Conservation (phyloP, 2,113 vertebrate genomes). For the Gnathonemus longibarbis region DNA sequence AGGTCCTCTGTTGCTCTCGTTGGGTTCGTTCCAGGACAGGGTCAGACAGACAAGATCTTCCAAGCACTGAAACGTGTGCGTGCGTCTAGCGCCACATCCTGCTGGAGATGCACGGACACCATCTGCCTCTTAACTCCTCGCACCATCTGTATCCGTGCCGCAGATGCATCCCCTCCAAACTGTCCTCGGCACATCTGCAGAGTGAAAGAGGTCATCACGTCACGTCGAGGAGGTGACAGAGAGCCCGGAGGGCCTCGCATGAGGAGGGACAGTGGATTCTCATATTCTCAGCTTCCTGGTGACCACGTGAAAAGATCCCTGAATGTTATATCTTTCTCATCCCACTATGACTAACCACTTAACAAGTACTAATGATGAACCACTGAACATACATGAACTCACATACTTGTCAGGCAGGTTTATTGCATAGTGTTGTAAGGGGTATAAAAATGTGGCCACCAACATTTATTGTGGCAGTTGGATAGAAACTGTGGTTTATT, state of each 20-base stretch:
- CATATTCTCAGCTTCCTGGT: neutral
- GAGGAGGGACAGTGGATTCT: neutral
- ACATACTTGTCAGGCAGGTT: neutral
- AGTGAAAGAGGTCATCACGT: neutral
- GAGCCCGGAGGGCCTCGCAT: neutral
- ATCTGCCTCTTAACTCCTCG: neutral
- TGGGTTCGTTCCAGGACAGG: slow-evolving; percentile 1
- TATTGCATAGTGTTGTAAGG: neutral
- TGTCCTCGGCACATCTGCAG: neutral
- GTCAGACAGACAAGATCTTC: slow-evolving; percentile 1
- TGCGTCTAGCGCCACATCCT: neutral
- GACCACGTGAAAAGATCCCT: neutral
- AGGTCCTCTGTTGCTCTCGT: neutral
- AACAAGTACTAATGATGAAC: neutral
- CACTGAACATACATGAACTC: neutral
- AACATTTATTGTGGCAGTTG: neutral
- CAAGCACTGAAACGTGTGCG: neutral
- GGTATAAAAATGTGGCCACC: neutral
- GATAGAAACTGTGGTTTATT: slow-evolving; percentile 7
- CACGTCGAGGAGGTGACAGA: neutral
- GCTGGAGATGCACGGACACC: neutral
- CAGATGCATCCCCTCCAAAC: neutral
- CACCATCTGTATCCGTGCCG: neutral
- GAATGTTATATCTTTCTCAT: neutral
- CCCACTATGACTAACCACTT: neutral